Conservation (phyloP, 2,113 vertebrate species). For the Ochotona curzoniae region DNA sequence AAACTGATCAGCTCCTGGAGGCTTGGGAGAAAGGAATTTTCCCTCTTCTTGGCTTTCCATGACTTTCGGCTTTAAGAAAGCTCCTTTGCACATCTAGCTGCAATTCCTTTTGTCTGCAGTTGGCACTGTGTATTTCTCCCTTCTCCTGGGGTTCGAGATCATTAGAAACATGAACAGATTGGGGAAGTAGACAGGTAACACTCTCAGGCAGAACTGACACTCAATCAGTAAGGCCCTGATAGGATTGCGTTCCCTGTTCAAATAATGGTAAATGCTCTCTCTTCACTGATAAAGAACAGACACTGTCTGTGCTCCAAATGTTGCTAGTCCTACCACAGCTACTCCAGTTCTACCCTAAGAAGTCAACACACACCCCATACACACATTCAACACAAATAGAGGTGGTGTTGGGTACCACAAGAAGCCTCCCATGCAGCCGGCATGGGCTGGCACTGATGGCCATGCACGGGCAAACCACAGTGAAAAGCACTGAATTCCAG, state of each 20-base stretch:
- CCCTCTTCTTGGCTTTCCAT: background rate
- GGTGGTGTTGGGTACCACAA: background rate
- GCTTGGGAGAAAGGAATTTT: background rate
- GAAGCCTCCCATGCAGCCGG: background rate
- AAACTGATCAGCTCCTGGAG: background rate
- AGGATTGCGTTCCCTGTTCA: constrained; percentile 20
- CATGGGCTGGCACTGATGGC: background rate
- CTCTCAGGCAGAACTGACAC: background rate
- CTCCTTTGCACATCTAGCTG: constrained; percentile 11
- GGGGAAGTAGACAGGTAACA: background rate
- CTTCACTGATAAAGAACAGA: constrained; percentile 8
- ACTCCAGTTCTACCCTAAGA: background rate
- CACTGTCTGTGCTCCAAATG: background rate
- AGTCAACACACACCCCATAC: background rate
- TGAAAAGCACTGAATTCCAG: constrained; percentile 36
- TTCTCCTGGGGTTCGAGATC: background rate
- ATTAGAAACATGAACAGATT: constrained; percentile 21
- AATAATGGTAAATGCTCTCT: constrained; percentile 33
- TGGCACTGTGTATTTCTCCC: background rate
- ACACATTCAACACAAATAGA: background rate
- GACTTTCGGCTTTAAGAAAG: constrained; percentile 26
- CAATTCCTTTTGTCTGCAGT: background rate
- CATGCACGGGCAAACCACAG: background rate
- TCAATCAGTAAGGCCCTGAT: background rate
- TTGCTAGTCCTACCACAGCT: background rate